Evolutionary conservation across 30 jellyfish, hydroid and myxozoan species (phyloP).

Genomic region (Hydractinia symbiolongicarpus): DNA sequence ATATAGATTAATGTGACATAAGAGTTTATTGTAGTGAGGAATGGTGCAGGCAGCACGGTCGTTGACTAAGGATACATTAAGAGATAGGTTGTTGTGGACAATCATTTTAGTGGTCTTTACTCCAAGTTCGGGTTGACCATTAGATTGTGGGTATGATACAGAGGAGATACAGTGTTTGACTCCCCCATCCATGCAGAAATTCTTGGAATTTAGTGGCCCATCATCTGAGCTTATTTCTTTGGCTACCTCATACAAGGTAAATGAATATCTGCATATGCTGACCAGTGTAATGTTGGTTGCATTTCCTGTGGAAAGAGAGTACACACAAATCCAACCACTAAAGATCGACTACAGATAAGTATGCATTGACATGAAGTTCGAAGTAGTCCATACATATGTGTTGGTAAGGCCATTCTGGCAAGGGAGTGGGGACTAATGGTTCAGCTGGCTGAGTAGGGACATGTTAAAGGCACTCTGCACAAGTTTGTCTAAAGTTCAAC

Average conservation of each 20-base stretch:
- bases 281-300: neutral
- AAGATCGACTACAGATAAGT: constrained; percentile 5
- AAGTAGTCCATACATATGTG: constrained; percentile 19
- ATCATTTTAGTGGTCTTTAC: constrained; percentile 5
- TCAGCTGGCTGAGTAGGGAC: neutral
- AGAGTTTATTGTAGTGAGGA: constrained; percentile 3
- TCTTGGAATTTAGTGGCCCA: constrained; percentile 1
- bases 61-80: constrained; percentile 3
- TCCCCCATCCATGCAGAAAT: neutral
- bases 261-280: neutral
- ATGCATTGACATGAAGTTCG: neutral
- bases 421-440: neutral
- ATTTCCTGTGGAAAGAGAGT: neutral
- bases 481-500: neutral
- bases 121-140: constrained; percentile 17
- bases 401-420: constrained; percentile 23
- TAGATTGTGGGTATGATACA: constrained; percentile 16
- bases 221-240: constrained; percentile 5
- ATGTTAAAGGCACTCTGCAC: neutral
- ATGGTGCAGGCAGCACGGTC: constrained; percentile 23
- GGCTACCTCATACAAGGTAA: neutral
- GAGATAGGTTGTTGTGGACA: neutral
- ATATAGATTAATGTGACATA: neutral
- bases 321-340: neutral
- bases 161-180: constrained; percentile 6